Base-by-base conservation (phyloP, 2,797 vertebrate species). In the Dendrocincla fuliginosa region DNA sequence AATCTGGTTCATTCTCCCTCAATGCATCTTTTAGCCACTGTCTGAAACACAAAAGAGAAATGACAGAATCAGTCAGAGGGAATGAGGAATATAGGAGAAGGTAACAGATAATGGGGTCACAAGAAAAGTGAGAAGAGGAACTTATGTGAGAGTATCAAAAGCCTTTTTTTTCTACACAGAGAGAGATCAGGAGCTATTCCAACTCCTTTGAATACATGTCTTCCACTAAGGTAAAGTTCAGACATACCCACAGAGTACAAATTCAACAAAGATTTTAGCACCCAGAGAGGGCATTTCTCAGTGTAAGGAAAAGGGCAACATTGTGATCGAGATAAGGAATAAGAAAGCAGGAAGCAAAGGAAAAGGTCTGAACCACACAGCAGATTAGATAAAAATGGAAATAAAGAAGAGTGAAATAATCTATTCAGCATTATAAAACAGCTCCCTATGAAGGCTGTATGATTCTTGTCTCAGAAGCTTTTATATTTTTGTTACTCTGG, bases 21-120 rank as follows among this genome's bases (percentile, higher is more conserved):
- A 99, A 59, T 8, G 98, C 99, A 37, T 99, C 99, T 57, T 98
- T 96, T 75, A 99, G 93, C 99, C 99, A 99, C 87, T 98, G 98
- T 70, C 99, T 99, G 91, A 88, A 93, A 69, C 5, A 92, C 3
- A 75, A 46, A 92, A 80, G 18, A 63, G 28, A 89, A 52, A 63
- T 35, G 6, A 77, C 16, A 84, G 39, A 63, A 79, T 76, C 65
- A 76, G 44, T 63, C 68, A 77, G 50, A 70, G 33, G 22, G 35
- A 89, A 67, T 47, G 17, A 68, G 44, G 22, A 75, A 70, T 53
- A 79, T 3, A 79, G 74, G 24, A 80, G 37, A 95, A 68, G 53
- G 57, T 61, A 37, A 67, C 46, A 78, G 47, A 83, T 56, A 89
- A 78, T 2, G 76, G 18, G 52, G 63, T 82, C 74, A 82, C 49